Evolutionary conservation across 2,113 vertebrate species (phyloP).

Genomic region (Trogon melanurus): DNA sequence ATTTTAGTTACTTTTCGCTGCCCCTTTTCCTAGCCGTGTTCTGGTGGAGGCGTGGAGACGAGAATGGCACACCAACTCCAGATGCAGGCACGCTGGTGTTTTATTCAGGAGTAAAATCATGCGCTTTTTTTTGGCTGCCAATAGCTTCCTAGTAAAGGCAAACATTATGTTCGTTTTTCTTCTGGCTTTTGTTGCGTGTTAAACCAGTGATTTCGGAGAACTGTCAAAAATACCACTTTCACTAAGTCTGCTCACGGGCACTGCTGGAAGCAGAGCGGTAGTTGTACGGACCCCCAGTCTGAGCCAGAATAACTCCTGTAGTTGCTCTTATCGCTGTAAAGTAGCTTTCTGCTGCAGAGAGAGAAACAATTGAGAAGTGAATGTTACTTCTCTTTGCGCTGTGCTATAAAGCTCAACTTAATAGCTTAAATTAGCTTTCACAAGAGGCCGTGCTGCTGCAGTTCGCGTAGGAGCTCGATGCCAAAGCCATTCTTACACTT

Average conservation of each 20-base stretch:
- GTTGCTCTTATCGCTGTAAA: not conserved
- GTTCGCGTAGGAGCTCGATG: accelerated
- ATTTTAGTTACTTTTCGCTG: not conserved
- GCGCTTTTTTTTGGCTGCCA: not conserved
- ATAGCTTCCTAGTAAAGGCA: not conserved
- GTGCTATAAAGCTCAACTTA: not conserved
- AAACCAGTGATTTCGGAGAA: not conserved
- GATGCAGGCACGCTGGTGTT: not conserved
- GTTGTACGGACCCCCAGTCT: not conserved
- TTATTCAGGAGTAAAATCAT: not conserved
- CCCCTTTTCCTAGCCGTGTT: no score
- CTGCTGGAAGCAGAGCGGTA: not conserved
- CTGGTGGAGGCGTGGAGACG: not conserved
- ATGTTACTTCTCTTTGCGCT: not conserved
- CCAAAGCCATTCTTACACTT: not conserved
- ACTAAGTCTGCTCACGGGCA: not conserved
- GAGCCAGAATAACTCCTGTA: not conserved
- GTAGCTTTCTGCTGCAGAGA: not conserved
- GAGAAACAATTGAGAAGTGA: not conserved
- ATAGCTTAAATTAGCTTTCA: not conserved
- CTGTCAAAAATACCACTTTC: not conserved
- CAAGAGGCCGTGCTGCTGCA: not conserved
- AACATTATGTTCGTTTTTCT: not conserved
- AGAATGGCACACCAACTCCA: not conserved
- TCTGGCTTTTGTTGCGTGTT: not conserved